Conservation (phyloP, 2,113 vertebrate species). For the Dasyurus viverrinus region DNA sequence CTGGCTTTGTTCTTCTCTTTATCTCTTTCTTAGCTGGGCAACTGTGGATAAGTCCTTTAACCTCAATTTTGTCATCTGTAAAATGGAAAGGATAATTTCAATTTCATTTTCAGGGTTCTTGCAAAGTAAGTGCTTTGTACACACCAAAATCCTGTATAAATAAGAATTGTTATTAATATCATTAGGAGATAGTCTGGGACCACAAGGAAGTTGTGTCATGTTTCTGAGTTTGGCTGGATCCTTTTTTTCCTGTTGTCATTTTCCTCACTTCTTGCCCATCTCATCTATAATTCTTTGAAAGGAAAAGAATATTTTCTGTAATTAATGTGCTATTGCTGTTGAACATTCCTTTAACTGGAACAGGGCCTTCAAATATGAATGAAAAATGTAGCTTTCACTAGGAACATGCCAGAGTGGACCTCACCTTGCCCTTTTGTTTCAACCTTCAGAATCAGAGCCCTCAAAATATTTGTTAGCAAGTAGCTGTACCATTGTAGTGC, state of each 20-base stretch:
- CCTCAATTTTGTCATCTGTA: neutral
- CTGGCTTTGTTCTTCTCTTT: neutral
- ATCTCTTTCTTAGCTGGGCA: neutral
- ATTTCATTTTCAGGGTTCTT: neutral
- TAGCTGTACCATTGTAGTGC: constrained; percentile 20
- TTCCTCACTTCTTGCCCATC: constrained; percentile 36
- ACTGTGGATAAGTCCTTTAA: neutral
- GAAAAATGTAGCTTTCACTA: constrained; percentile 50
- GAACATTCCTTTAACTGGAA: constrained; percentile 45
- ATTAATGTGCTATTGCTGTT: constrained; percentile 7
- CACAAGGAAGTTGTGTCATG: neutral
- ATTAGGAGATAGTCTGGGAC: neutral
- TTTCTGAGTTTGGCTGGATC: constrained; percentile 17
- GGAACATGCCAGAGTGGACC: constrained; percentile 27
- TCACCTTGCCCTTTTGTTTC: neutral
- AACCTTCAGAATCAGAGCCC: constrained; percentile 18
- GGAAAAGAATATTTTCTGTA: constrained; percentile 37
- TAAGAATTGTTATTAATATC: neutral
- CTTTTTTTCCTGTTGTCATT: constrained; percentile 24
- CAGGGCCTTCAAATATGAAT: constrained; percentile 45
- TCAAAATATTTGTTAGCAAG: constrained; percentile 13
- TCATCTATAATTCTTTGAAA: constrained; percentile 52
- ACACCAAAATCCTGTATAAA: neutral
- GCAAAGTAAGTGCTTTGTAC: neutral
- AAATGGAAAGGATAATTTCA: neutral